A percentile compares a stretch with the other conserved stretches of the same genome.
phyloP scores from a whole-genome alignment of 1,140 invertebrate species.

The Eurosta solidaginis region DNA sequence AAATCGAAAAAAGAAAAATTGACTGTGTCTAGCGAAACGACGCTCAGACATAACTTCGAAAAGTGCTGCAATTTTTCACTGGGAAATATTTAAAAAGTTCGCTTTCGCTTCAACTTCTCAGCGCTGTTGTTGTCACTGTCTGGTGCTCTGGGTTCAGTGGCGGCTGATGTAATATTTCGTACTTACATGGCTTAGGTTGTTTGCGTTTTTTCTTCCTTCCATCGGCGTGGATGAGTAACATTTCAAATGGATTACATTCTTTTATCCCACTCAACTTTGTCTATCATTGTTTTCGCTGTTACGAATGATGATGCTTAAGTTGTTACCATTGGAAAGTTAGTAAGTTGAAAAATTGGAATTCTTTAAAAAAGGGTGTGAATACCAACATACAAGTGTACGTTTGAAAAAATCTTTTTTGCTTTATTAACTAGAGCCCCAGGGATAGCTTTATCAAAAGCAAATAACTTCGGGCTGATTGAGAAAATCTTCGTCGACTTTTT shows the following conservation, averaged over 20 bases:
- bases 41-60: not conserved
- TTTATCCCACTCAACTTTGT: not conserved
- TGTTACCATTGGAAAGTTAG: too few relatives aligned
- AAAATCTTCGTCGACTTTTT: too few relatives aligned
- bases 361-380: too few relatives aligned
- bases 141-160: not conserved
- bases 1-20: not conserved
- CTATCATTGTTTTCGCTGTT: not conserved
- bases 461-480: too few relatives aligned
- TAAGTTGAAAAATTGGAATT: too few relatives aligned
- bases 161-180: not conserved
- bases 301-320: not conserved
- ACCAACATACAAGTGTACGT: too few relatives aligned
- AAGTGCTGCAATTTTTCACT: conserved; percentile 23
- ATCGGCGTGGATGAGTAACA: conserved; percentile 1
- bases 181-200: not conserved
- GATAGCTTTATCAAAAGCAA: too few relatives aligned
- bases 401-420: too few relatives aligned
- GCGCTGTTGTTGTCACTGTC: not conserved
- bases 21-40: not conserved
- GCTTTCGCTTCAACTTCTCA: not conserved
- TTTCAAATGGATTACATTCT: conserved; percentile 19
- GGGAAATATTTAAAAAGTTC: conserved; percentile 9
- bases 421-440: too few relatives aligned
- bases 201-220: not conserved